Percentiles rank a stretch among this genome's conserved stretches.
phyloP scores from a whole-genome alignment of 2,888 invertebrate genomes.

The Molorchus minor region DNA sequence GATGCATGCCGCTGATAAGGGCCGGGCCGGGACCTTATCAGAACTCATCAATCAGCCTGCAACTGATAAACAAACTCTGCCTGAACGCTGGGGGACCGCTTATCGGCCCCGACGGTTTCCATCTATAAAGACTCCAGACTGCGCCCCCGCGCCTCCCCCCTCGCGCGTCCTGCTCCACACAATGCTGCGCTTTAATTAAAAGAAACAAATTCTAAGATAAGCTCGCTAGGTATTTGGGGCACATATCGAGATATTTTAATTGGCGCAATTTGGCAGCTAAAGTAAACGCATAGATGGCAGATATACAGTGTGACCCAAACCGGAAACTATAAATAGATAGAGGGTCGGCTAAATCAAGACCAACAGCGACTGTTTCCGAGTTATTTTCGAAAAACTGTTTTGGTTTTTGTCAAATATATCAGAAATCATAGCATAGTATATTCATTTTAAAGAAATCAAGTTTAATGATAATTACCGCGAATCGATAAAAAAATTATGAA shows the following conservation, averaged over 20 bases:
- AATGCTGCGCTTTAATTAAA: constrained; percentile 23
- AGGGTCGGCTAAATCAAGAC: no score
- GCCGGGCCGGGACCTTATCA: constrained; percentile 61
- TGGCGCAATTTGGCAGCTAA: constrained; percentile 1
- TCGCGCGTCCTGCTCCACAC: constrained; percentile 4
- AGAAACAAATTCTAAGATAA: constrained; percentile 26
- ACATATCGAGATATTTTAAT: constrained; percentile 14
- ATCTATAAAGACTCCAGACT: constrained; percentile 59
- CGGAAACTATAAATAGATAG: no score
- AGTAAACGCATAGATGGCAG: no score
- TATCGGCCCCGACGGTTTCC: constrained; percentile 68
- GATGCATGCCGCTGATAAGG: constrained; percentile 63
- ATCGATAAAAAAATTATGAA: no score
- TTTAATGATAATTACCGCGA: no score
- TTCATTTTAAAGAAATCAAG: no score
- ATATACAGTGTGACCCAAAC: no score
- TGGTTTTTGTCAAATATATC: no score
- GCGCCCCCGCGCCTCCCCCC: constrained; percentile 26
- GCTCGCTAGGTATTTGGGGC: constrained; percentile 20
- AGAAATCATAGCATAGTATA: no score
- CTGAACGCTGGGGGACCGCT: constrained; percentile 62
- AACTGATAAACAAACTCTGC: constrained; percentile 63
- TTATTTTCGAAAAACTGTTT: no score
- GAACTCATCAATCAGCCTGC: constrained; percentile 63
- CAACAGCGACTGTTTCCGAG: no score